phyloP scores from a whole-genome alignment of 2,797 vertebrate genomes.

The Vespertilio murinus region DNA sequence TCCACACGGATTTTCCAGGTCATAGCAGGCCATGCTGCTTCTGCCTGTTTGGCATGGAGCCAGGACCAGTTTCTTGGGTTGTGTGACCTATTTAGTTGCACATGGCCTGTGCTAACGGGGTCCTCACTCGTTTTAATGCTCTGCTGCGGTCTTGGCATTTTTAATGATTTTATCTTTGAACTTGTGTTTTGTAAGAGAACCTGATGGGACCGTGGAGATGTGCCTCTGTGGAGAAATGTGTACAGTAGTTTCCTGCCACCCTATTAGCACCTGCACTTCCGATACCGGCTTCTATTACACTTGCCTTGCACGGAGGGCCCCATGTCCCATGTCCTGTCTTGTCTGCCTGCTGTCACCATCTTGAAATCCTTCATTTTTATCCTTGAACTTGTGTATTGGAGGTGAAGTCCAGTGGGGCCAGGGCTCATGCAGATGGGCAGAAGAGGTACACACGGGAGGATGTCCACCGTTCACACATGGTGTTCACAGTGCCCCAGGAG shows the following conservation, averaged over 20 bases:
- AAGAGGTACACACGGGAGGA: not conserved
- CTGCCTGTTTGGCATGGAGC: not conserved
- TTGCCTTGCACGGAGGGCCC: not conserved
- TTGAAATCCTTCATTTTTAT: not conserved
- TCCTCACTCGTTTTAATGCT: not conserved
- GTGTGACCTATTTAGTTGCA: no score
- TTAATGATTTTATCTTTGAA: not conserved
- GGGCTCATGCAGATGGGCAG: not conserved
- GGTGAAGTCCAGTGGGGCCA: not conserved
- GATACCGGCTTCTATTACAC: not conserved
- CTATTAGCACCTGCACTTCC: accelerated
- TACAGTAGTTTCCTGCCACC: not conserved
- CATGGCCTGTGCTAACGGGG: no score
- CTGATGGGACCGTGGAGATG: not conserved
- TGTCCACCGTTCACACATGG: accelerated
- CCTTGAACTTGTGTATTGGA: not conserved
- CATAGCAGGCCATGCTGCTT: not conserved
- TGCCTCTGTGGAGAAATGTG: not conserved
- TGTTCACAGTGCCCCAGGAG: not conserved
- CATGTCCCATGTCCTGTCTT: not conserved
- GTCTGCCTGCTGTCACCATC: not conserved
- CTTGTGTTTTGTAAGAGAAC: not conserved
- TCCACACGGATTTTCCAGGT: not conserved
- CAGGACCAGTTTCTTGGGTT: not conserved
- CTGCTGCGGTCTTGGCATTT: not conserved